Evolutionary conservation across 2,888 invertebrate species (phyloP), one percentile per base, ranked within the genome.

Genomic region (Steromphala cineraria): DNA sequence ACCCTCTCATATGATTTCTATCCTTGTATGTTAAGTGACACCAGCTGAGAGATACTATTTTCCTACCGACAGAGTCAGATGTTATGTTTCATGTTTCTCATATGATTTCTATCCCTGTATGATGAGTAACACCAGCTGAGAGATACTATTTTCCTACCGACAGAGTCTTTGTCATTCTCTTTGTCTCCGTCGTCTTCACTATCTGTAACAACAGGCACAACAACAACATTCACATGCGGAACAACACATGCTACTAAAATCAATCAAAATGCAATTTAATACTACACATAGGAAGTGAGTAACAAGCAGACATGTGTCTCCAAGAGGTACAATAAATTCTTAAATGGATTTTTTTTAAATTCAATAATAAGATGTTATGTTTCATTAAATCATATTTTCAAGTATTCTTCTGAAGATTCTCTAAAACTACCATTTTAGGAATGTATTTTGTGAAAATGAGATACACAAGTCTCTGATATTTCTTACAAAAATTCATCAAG

Each of bases 151-250:
- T 36, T 78, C 87, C 81, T 87, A 87, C 87, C 87, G 80, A 84
- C 75, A 76, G 82, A 87, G 77, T 87, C 87, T 81, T 81, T 84
- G 79, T 87, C 87, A 87, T 86, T 84, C 71, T 87, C 87, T 55
- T 85, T 82, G 52, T 86, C 81, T 53, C 82, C 82, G 75, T 83
- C 82, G 15, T 82, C 81, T 75, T 84, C 84, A 84, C 83, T 83
- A 82, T 84, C 85, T 84, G 85, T 75, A 75, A 78, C 78, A 84
- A 83, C 80, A 82, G 82, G 74, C 24, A 77, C 28, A 77, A 77
- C 81, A 84, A 67, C 78, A 83, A 80, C 78, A 81, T 74, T 81
- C 81, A 82, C 83, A 85, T 81, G 84, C 83, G n/a, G 56, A 19
- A 75, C 75, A 74, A 40, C 71, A 74, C 46, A 46, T 74, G 71